Evolutionary conservation across 2,797 vertebrate species (phyloP), one percentile per base, ranked within the genome.

Genomic region (Rhynchotus rufescens): DNA sequence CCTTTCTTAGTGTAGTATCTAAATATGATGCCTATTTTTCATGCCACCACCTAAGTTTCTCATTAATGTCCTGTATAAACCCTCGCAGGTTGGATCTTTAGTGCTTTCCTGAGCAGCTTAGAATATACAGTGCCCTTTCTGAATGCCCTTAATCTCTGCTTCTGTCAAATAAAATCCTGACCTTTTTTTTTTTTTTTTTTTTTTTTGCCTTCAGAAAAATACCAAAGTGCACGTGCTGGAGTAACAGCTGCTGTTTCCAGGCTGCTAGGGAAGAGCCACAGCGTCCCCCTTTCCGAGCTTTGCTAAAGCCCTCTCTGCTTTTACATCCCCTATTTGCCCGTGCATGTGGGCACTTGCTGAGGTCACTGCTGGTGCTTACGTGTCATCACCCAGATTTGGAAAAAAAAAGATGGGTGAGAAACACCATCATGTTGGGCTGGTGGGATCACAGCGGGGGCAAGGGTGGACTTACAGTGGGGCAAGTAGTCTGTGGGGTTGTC

Each of bases 151-250:
- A 96, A 94, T 95, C 94, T 93, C 78, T 10, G 84, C 89, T 93
- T 86, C 93, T 86, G 80, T 82, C 79, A 96, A 94, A 95, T 80
- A 94, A 79, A 90, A 88, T 74, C 91, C 82, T 96, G 95, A 95
- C 94, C 95, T 95, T 93, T 96, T 95, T 95, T 95, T 95, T 78
- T 92, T 95, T 93, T 96, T 95, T 95, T 95, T 95, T 78, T 92
- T 94, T 71, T 94, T 75, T 61, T 84, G 84, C 74, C 77, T 81
- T 86, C 68, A 73, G 82, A 59, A 83, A 88, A 93, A 92, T 91
- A 88, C 12, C 84, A 80, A 86, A 90, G 61, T 36, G 66, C 88
- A 89, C 5, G 15, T 93, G 89, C 65, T 88, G n/a, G 69, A 94
- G 74, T 90, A 72, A 92, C 86, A 88, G 88, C 89, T 87, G 90